These are phyloP conservation scores for Vanacampus margaritifer DNA, from an alignment of 2,113 vertebrate genomes.

Conservation along the genomic window DNA sequence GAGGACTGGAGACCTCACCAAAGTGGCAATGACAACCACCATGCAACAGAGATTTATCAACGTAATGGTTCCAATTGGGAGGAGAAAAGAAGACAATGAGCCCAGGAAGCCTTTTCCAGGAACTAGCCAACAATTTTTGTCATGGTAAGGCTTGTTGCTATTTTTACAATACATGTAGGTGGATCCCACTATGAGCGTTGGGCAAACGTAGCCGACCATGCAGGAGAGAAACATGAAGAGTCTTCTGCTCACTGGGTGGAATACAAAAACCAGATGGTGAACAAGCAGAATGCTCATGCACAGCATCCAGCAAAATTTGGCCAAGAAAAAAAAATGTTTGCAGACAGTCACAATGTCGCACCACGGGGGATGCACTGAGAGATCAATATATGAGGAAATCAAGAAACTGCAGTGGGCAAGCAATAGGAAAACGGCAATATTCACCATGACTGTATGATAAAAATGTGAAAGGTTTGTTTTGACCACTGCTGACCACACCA, in stretches of 20 bases:
- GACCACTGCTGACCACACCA: constrained; percentile 89
- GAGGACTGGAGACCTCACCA: constrained; percentile 75
- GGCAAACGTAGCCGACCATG: constrained; percentile 81
- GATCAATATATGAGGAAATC: constrained; percentile 30
- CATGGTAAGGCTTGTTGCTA: constrained; percentile 54
- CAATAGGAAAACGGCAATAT: constrained; percentile 82
- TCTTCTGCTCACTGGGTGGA: constrained; percentile 82
- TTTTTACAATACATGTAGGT: constrained; percentile 78
- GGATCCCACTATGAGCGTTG: constrained; percentile 75
- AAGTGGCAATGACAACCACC: constrained; percentile 82
- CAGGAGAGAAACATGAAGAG: constrained; percentile 78
- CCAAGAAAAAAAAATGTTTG: constrained; percentile 85
- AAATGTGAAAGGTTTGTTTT: constrained; percentile 87
- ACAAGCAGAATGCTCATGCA: constrained; percentile 87
- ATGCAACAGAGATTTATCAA: constrained; percentile 82
- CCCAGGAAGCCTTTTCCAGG: constrained; percentile 63
- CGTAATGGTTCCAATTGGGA: constrained; percentile 80
- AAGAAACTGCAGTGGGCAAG: constrained; percentile 79
- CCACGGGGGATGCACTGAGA: neutral
- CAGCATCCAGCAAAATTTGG: constrained; percentile 94
- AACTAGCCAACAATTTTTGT: constrained; percentile 79
- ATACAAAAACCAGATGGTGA: constrained; percentile 89
- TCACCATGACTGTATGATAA: constrained; percentile 86
- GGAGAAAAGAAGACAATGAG: constrained; percentile 80
- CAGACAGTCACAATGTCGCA: constrained; percentile 76